These are phyloP conservation scores for Peromyscus attwateri DNA, from an alignment of 2,797 vertebrate species.

Conservation along the genomic window DNA sequence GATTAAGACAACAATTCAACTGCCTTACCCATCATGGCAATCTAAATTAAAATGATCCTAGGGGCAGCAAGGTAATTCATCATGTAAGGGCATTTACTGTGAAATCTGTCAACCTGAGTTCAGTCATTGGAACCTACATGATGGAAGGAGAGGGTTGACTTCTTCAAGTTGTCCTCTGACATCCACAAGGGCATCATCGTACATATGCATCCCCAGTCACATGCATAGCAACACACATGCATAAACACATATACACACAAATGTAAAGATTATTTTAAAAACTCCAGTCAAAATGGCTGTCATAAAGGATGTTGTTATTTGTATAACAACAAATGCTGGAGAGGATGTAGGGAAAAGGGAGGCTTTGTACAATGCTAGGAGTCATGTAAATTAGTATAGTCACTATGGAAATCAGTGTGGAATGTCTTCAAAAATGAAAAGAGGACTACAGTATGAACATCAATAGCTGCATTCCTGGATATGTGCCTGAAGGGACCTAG, in stretches of 20 bases:
- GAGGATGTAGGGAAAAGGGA: too few relatives aligned
- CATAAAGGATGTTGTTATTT: not conserved
- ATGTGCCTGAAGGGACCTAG: too few relatives aligned
- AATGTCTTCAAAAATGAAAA: not conserved
- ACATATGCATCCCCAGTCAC: not conserved
- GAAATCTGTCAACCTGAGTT: not conserved
- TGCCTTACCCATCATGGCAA: not conserved
- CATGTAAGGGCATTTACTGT: not conserved
- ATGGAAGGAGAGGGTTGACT: not conserved
- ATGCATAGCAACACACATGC: not conserved
- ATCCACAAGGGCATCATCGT: not conserved
- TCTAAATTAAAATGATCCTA: not conserved
- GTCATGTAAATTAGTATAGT: too few relatives aligned
- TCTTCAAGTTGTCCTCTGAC: not conserved
- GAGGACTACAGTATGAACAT: not conserved
- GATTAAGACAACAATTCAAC: constrained; percentile 49
- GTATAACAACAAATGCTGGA: not conserved
- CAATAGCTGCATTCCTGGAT: not conserved
- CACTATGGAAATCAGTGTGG: not conserved
- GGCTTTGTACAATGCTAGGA: not conserved
- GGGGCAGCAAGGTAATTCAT: not conserved
- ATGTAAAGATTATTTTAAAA: not conserved
- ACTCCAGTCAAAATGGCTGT: not conserved
- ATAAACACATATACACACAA: not conserved
- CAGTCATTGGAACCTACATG: too few relatives aligned